Evolutionary conservation across 2,113 vertebrate genomes (phyloP).

Genomic region (Pterocles gutturalis): DNA sequence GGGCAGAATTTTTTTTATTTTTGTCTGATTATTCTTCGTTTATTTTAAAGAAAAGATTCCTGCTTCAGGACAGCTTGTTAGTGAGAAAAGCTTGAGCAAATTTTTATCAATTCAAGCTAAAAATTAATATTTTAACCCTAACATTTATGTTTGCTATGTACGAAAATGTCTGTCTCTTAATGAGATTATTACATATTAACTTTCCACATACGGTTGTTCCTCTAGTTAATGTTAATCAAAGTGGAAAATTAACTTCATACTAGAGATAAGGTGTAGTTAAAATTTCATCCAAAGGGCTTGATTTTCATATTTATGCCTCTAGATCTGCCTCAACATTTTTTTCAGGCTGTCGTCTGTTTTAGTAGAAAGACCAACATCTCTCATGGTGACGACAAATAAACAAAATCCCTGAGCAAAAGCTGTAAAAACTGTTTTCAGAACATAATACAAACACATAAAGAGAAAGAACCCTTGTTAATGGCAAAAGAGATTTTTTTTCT

Average conservation of each 20-base stretch:
- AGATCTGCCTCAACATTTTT: not conserved
- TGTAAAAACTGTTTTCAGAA: not conserved
- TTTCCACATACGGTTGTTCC: not conserved
- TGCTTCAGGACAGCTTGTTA: not conserved
- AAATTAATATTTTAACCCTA: not conserved
- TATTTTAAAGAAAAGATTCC: not conserved
- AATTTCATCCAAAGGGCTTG: not conserved
- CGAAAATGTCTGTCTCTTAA: not conserved
- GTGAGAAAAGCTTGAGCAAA: not conserved
- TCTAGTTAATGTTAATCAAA: not conserved
- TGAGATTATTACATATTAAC: not conserved
- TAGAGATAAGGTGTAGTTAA: not conserved
- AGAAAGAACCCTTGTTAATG: not conserved
- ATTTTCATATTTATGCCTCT: not conserved
- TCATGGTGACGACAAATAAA: not conserved
- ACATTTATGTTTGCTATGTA: not conserved
- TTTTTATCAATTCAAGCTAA: not conserved
- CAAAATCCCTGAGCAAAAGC: not conserved
- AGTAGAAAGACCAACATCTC: not conserved
- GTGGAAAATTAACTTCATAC: not conserved
- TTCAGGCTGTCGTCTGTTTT: not conserved
- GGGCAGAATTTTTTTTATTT: fast-evolving
- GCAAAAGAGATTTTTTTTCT: fast-evolving
- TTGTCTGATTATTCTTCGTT: not conserved
- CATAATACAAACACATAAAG: not conserved